Conservation (phyloP, 2,113 vertebrate genomes). For the Odocoileus virginianus region DNA sequence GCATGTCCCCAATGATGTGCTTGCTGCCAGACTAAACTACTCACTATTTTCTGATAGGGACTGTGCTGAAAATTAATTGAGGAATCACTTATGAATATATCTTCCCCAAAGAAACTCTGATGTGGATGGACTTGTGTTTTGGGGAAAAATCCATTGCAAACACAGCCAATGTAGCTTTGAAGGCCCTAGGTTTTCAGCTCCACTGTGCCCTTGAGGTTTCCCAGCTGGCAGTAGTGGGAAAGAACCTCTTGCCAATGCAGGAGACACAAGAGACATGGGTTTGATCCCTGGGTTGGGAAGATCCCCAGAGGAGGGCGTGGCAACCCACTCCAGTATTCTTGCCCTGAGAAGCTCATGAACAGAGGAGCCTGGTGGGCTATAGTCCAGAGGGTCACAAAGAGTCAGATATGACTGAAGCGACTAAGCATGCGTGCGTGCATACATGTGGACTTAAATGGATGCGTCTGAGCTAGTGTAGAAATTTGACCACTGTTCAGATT, state of each 20-base stretch:
- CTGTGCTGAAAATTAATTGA: not conserved
- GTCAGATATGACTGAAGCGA: not conserved
- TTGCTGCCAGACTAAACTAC: not conserved
- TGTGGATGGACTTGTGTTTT: not conserved
- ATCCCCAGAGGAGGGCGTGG: not conserved
- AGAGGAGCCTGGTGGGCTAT: not conserved
- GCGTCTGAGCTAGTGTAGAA: not conserved
- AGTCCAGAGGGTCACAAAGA: not conserved
- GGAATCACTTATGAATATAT: not conserved
- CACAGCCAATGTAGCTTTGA: not conserved
- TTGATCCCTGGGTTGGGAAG: not conserved
- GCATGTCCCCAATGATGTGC: not conserved
- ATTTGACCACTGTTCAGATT: not conserved
- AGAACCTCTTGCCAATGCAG: not conserved
- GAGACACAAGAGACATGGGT: not conserved
- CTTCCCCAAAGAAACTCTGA: not conserved
- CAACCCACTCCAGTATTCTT: not conserved
- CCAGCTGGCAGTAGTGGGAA: not conserved
- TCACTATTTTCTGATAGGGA: not conserved
- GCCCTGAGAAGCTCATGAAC: not conserved
- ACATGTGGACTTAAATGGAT: not conserved
- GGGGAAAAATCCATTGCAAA: not conserved
- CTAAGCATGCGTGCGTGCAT: not conserved
- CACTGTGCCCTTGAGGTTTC: not conserved
- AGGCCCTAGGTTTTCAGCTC: not conserved